A percentile compares a stretch with the other conserved stretches of the same genome.
Evolutionary conservation across 2,888 invertebrate species (phyloP).

Genomic region (Drosophila affinis): DNA sequence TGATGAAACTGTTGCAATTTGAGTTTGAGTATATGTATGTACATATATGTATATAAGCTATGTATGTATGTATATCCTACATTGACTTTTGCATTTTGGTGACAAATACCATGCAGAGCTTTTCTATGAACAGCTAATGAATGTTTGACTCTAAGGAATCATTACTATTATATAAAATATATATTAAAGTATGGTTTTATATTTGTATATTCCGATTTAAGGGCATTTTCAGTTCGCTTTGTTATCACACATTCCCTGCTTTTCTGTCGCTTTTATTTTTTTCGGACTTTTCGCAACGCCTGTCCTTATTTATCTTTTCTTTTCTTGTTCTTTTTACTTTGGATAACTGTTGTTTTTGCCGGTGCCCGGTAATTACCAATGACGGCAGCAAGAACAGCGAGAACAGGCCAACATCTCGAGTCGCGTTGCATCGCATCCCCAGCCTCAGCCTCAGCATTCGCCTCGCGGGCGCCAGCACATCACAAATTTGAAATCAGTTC

Average conservation of each 20-base stretch:
- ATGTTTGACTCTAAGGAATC: too few relatives aligned
- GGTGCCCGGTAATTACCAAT: constrained; percentile 46
- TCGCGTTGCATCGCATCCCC: constrained; percentile 19
- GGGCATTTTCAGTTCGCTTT: constrained; percentile 1
- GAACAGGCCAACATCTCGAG: constrained; percentile 25
- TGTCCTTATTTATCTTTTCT: constrained; percentile 20
- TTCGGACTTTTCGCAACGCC: constrained; percentile 10
- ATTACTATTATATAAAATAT: too few relatives aligned
- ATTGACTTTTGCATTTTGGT: too few relatives aligned
- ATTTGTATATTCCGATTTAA: not conserved
- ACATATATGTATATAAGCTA: too few relatives aligned
- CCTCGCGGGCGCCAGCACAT: constrained; percentile 44
- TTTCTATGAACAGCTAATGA: too few relatives aligned
- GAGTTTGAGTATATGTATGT: too few relatives aligned
- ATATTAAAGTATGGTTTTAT: too few relatives aligned
- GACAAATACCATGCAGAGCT: too few relatives aligned
- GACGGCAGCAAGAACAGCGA: constrained; percentile 38
- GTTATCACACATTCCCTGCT: not conserved
- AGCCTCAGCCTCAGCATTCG: not conserved
- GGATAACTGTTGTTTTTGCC: constrained; percentile 71
- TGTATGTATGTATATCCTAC: too few relatives aligned
- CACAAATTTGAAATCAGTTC: constrained; percentile 79
- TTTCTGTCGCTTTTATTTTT: constrained; percentile 16
- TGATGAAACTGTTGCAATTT: too few relatives aligned
- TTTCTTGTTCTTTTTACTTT: constrained; percentile 32